Evolutionary conservation across 2,888 invertebrate species (phyloP).

Genomic region (Chorisops tibialis): DNA sequence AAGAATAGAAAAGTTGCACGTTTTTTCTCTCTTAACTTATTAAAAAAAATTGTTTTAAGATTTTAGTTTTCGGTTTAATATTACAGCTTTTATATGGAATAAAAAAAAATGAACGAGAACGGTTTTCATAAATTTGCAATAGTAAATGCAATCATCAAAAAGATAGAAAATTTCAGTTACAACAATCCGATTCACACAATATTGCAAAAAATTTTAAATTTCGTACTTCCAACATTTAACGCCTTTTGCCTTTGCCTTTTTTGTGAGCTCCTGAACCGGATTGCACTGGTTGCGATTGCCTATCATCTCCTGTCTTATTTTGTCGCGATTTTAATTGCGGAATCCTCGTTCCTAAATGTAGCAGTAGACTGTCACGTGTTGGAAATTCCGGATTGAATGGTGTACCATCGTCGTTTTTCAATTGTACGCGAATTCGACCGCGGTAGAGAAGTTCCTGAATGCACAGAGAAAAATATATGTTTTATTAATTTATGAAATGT

Average conservation of each 20-base stretch:
- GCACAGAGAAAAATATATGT: not conserved
- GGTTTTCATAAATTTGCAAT: too few relatives aligned
- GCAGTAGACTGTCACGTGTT: constrained; percentile 73
- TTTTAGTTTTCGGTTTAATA: too few relatives aligned
- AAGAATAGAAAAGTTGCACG: too few relatives aligned
- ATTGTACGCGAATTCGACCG: constrained; percentile 88
- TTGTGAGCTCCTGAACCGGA: constrained; percentile 37
- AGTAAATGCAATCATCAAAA: too few relatives aligned
- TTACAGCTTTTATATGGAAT: too few relatives aligned
- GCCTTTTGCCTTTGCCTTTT: constrained; percentile 45
- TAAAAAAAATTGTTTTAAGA: too few relatives aligned
- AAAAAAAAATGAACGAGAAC: too few relatives aligned
- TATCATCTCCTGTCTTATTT: constrained; percentile 40
- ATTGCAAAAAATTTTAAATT: too few relatives aligned
- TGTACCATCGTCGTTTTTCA: constrained; percentile 85
- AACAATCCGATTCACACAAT: too few relatives aligned
- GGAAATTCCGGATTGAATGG: constrained; percentile 68
- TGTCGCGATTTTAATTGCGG: constrained; percentile 85
- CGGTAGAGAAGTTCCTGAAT: constrained; percentile 70
- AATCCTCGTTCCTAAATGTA: constrained; percentile 77
- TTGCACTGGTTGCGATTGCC: constrained; percentile 16
- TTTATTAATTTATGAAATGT: not conserved
- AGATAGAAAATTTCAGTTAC: too few relatives aligned
- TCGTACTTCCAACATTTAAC: too few relatives aligned
- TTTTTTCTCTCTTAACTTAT: too few relatives aligned